Base-by-base conservation (phyloP, 2,113 vertebrate genomes). In the Beaufortia kweichowensis region DNA sequence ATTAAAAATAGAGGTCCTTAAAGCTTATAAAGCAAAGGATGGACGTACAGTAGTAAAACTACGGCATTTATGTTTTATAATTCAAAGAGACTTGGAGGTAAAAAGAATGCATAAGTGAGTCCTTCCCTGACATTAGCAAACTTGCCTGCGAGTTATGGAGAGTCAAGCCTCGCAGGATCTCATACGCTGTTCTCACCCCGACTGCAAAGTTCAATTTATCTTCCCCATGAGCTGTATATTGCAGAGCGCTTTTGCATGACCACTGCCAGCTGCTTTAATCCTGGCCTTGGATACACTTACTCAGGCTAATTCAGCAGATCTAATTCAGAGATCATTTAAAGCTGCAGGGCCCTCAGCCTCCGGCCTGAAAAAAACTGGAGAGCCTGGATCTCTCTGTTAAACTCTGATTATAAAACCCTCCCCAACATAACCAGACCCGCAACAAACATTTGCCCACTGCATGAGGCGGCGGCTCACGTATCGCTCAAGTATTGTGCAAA, bases 221-320 rank as follows among this genome's bases (percentile, higher is more conserved):
- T 77, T 65, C 48, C 39, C 76, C 76, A 23, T 57, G 55, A 77
- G 75, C 80, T 71, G 66, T 75, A 24, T 24, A 68, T 53, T 55
- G 55, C 63, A 53, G 64, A 72, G 59, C 11, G 41, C 29, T 61
- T 82, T 60, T 76, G 43, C 68, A 65, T 26, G 68, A 57, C 75
- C 41, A 53, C 50, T 17, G 50, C 67, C 63, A 75, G 68, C 70
- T 64, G 64, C 74, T 65, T 81, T 71, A 78, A 78, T 65, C 76
- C 66, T 33, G 64, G 70, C 63, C 59, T 69, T 55, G 48, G 46
- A 65, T 77, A 53, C 79, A 77, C 53, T 75, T 75, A 56, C 48
- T 23, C 39, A 28, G 33, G 65, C 23, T 60, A 70, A 57, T 57
- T 74, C 57, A 26, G 71, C 57, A 74, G 69, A 60, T 72, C 68